phyloP scores from a whole-genome alignment of 2,797 vertebrate genomes.

The Leuciscus waleckii region DNA sequence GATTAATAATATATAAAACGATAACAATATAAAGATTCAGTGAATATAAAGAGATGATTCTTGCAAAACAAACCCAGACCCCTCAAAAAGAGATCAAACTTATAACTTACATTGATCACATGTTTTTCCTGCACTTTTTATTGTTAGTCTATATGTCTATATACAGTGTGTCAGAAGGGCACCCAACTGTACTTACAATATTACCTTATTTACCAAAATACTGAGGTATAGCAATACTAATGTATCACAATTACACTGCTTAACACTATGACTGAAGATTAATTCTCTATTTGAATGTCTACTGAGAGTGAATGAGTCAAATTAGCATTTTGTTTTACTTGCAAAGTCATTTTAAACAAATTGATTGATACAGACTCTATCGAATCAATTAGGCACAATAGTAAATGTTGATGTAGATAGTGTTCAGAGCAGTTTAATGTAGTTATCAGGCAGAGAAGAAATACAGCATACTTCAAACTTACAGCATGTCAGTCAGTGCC shows the following conservation, averaged over 20 bases:
- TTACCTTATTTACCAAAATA: neutral
- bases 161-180: neutral
- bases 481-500: neutral
- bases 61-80: neutral
- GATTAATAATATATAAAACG: neutral
- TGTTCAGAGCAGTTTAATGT: neutral
- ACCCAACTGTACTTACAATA: neutral
- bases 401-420: neutral
- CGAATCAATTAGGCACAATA: neutral
- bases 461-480: neutral
- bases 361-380: neutral
- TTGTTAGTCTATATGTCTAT: neutral
- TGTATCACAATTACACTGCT: neutral
- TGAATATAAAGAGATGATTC: neutral
- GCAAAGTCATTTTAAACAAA: conserved; percentile 6
- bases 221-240: neutral
- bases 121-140: neutral
- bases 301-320: neutral
- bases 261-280: neutral
- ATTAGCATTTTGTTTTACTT: neutral
- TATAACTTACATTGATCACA: neutral
- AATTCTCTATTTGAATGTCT: neutral
- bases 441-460: neutral
- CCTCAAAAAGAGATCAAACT: neutral
- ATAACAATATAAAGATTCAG: neutral